A percentile compares a stretch with the other conserved stretches of the same genome.
phyloP scores from a whole-genome alignment of 2,888 invertebrate species.

The Apamea crenata region DNA sequence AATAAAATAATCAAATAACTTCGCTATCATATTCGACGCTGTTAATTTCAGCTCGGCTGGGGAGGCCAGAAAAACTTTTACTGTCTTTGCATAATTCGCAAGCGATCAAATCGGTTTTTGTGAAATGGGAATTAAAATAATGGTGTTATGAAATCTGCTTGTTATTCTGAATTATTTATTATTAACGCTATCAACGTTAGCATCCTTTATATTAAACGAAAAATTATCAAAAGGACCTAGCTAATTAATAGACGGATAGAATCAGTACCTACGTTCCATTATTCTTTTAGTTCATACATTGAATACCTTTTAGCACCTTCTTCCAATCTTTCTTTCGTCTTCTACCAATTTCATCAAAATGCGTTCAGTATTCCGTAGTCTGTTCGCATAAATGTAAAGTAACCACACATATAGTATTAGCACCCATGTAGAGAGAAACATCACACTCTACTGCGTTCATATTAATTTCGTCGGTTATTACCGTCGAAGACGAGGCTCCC shows the following conservation, averaged over 20 bases:
- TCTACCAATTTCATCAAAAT: neutral
- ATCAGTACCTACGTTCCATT: neutral
- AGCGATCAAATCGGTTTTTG: conserved; percentile 19
- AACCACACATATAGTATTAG: neutral
- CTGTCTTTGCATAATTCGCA: conserved; percentile 27
- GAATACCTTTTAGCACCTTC: neutral
- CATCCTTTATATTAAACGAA: neutral
- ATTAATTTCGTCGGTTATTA: conserved; percentile 48
- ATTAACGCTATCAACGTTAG: no score
- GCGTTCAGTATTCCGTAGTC: neutral
- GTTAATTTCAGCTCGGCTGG: conserved; percentile 2
- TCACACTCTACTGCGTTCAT: conserved; percentile 19
- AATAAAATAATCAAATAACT: conserved; percentile 41
- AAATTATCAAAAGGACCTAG: neutral
- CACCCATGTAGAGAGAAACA: conserved; percentile 1
- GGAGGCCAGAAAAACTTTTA: conserved; percentile 29
- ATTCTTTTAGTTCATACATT: neutral
- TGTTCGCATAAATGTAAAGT: neutral
- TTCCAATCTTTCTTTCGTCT: neutral
- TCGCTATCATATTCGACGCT: conserved; percentile 19
- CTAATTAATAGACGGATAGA: neutral
- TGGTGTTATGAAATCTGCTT: neutral
- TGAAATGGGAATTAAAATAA: conserved; percentile 8
- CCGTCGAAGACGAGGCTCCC: conserved; percentile 24
- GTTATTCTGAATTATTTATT: neutral